Conservation (phyloP, 2,797 vertebrate genomes). For the Rhinella marina region DNA sequence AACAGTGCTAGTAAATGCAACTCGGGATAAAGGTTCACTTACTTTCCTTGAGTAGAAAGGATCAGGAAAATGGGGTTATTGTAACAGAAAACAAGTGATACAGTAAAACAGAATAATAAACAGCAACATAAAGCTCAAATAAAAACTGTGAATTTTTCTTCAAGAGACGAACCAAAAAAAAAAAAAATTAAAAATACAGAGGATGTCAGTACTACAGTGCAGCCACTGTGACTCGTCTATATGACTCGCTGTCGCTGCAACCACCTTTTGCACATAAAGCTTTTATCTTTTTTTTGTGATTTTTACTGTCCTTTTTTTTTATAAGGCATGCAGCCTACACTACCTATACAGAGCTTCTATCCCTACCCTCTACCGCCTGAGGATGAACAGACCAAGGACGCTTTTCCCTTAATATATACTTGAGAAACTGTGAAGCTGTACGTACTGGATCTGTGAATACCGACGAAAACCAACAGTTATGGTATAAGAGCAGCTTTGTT, state of each 20-base stretch:
- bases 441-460: background rate
- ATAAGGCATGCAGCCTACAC: constrained; percentile 14
- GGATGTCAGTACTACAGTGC: constrained; percentile 1
- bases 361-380: background rate
- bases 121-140: constrained; percentile 2
- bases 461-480: background rate
- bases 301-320: background rate
- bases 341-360: background rate
- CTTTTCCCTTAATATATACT: background rate
- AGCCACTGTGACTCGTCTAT: background rate
- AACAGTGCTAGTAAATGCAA: background rate
- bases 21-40: background rate
- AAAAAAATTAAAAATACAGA: background rate
- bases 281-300: background rate
- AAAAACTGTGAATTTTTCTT: constrained; percentile 21
- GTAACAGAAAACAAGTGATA: background rate
- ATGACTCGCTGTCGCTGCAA: background rate
- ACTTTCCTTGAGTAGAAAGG: background rate
- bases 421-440: background rate
- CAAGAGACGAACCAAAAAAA: background rate
- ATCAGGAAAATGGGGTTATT: constrained; percentile 9
- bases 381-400: background rate
- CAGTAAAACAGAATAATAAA: background rate
- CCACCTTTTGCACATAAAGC: background rate
- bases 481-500: constrained; percentile 15